Conservation (phyloP, 1,140 invertebrate genomes). For the Plutomurus gul region DNA sequence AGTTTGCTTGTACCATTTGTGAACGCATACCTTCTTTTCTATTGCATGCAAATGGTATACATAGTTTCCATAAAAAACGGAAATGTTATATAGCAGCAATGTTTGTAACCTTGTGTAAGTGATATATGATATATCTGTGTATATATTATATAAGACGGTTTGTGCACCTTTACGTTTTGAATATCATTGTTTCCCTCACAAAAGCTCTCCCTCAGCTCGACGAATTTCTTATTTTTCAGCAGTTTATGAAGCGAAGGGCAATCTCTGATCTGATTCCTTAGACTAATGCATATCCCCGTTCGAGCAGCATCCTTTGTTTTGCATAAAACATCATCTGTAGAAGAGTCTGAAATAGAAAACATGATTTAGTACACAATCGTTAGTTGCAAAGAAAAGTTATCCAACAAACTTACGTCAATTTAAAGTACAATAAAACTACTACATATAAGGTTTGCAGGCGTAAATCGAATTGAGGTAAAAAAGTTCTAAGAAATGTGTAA, state of each 20-base stretch:
- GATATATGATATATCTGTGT: not conserved
- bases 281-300: constrained; percentile 36
- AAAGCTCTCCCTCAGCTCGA: constrained; percentile 6
- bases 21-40: too few species aligned
- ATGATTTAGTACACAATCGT: not conserved
- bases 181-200: constrained; percentile 25
- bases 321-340: constrained; percentile 2
- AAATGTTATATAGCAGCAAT: not conserved
- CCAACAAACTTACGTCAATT: not conserved
- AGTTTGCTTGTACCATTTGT: too few species aligned
- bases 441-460: not conserved
- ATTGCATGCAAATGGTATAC: too few species aligned
- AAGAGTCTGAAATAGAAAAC: not conserved
- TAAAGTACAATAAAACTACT: not conserved
- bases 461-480: not conserved
- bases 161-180: not conserved
- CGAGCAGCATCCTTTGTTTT: not conserved
- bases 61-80: too few species aligned
- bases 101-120: not conserved
- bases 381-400: not conserved
- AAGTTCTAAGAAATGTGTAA: not conserved
- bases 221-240: constrained; percentile 34
- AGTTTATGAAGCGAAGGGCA: constrained; percentile 17
- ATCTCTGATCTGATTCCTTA: constrained; percentile 9
- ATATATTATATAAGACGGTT: not conserved